phyloP scores from a whole-genome alignment of 2,113 vertebrate species.

The Verasper variegatus region DNA sequence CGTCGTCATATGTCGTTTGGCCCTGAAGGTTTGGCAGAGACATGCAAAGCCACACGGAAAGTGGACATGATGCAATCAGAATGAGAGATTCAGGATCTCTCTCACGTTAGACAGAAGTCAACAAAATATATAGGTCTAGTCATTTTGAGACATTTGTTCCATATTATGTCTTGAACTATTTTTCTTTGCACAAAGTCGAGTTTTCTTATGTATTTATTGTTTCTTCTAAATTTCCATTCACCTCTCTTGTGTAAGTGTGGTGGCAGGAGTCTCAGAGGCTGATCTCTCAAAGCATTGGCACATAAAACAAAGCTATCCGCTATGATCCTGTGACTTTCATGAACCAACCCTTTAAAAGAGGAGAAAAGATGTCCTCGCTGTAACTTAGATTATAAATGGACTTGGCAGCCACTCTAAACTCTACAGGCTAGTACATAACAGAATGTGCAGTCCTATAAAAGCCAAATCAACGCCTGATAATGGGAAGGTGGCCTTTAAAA shows the following conservation, averaged over 20 bases:
- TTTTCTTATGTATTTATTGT: no score
- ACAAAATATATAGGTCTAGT: no score
- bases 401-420: slow-evolving; percentile 51
- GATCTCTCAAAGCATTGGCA: not conserved
- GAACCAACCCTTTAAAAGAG: slow-evolving; percentile 13
- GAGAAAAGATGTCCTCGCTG: slow-evolving; percentile 22
- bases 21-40: no score
- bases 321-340: not conserved
- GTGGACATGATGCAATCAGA: no score
- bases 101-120: no score
- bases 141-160: not conserved
- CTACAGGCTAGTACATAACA: slow-evolving; percentile 36
- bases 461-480: slow-evolving; percentile 69
- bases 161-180: no score
- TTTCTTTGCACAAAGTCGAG: no score
- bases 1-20: no score
- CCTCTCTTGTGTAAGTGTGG: not conserved
- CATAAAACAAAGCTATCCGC: not conserved
- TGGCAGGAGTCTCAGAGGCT: not conserved
- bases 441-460: slow-evolving; percentile 54
- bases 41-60: no score
- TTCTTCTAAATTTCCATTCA: not conserved
- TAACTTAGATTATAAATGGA: slow-evolving; percentile 39
- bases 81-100: no score
- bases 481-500: slow-evolving; percentile 61